Conservation (phyloP, 2,797 vertebrate genomes). For the Mionectes olivaceus region DNA sequence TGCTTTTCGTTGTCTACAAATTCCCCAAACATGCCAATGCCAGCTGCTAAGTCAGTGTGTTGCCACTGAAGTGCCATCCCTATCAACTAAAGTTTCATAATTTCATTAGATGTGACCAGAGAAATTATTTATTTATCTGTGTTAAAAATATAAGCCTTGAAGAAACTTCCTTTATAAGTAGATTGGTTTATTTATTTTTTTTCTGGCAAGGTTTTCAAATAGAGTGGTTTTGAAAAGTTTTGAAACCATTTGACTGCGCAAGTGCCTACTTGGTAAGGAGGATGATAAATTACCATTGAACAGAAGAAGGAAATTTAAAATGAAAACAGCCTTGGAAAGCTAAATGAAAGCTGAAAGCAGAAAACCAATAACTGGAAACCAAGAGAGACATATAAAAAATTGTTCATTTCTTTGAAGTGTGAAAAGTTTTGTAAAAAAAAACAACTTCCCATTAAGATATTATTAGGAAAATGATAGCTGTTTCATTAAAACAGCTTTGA, state of each 20-base stretch:
- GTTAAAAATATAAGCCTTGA: constrained; percentile 8
- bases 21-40: not conserved
- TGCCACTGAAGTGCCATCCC: not conserved
- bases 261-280: constrained; percentile 24
- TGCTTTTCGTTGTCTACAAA: not conserved
- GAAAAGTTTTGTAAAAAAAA: not conserved
- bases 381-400: not conserved
- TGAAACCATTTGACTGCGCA: constrained; percentile 23
- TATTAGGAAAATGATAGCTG: not conserved
- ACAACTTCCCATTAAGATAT: not conserved
- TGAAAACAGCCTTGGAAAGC: not conserved
- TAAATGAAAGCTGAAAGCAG: constrained; percentile 5
- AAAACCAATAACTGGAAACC: not conserved
- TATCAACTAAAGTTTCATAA: not conserved
- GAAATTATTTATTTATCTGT: constrained; percentile 19
- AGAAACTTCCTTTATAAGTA: constrained; percentile 6
- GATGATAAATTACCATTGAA: constrained; percentile 1
- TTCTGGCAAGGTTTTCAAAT: constrained; percentile 24
- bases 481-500: not conserved
- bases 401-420: not conserved
- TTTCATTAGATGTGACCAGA: constrained; percentile 8
- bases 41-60: constrained; percentile 4
- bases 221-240: constrained; percentile 42
- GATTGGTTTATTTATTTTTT: not conserved
- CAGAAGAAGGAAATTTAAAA: constrained; percentile 4